Conservation (phyloP, 2,113 vertebrate genomes). For the Globicephala melas region DNA sequence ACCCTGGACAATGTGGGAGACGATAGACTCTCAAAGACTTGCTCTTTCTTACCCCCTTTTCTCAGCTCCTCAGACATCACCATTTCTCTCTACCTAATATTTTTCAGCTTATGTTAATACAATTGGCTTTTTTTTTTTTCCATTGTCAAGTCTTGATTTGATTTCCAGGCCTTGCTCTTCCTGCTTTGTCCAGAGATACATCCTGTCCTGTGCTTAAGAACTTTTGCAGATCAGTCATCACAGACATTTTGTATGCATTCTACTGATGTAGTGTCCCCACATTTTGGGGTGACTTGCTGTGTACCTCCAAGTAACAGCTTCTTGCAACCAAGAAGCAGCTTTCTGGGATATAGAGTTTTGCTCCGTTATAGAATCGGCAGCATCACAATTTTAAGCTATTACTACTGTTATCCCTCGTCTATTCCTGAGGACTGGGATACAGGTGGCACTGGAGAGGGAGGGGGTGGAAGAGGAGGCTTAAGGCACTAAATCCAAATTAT, state of each 20-base stretch:
- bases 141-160: constrained; percentile 61
- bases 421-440: no score
- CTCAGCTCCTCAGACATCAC: not conserved
- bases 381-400: not conserved
- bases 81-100: not conserved
- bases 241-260: not conserved
- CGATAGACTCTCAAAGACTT: not conserved
- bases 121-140: not conserved
- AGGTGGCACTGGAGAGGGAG: not conserved
- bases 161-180: constrained; percentile 63
- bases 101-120: not conserved
- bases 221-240: constrained; percentile 43
- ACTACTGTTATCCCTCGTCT: not conserved
- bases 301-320: not conserved
- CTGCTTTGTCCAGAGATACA: constrained; percentile 55
- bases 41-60: not conserved
- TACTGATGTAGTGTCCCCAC: not conserved
- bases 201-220: constrained; percentile 63
- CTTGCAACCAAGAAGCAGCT: not conserved
- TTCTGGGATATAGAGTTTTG: not conserved
- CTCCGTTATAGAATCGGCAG: not conserved
- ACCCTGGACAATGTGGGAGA: not conserved
- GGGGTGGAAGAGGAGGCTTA: not conserved
- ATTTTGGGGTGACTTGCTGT: not conserved
- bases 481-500: not conserved